These are phyloP conservation scores for Zaprionus inermis DNA, from an alignment of 1,140 invertebrate genomes.

Conservation along the genomic window DNA sequence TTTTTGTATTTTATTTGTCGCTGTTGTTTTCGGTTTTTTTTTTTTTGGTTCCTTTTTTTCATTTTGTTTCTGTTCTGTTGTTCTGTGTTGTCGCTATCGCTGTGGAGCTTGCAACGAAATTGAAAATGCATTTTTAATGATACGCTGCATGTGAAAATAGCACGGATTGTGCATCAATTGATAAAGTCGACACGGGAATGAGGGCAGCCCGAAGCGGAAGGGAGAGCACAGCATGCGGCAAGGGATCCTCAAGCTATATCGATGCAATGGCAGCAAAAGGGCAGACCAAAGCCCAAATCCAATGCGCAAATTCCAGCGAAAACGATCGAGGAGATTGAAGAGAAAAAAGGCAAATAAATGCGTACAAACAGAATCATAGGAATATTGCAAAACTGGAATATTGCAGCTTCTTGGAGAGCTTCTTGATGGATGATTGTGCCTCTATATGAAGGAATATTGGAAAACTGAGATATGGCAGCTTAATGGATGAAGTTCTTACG, in stretches of 20 bases:
- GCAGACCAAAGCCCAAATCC: no score
- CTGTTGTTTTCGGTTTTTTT: background rate
- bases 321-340: no score
- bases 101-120: constrained; percentile 60
- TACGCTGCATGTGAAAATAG: constrained; percentile 57
- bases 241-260: background rate
- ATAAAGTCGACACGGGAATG: constrained; percentile 38
- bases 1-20: background rate
- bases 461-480: no score
- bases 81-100: constrained; percentile 8
- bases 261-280: no score
- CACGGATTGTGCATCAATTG: constrained; percentile 45
- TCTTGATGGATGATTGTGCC: no score
- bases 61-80: constrained; percentile 10
- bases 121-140: constrained; percentile 77
- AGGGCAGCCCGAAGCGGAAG: background rate
- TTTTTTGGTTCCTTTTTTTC: background rate
- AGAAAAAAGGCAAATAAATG: no score
- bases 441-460: no score
- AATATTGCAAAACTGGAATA: no score
- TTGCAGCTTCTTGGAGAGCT: background rate
- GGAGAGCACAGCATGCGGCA: background rate
- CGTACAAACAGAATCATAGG: no score
- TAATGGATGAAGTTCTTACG: no score
- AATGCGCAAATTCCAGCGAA: no score